These are phyloP conservation scores for Cactoblastis cactorum DNA, from an alignment of 2,888 invertebrate genomes.

Conservation along the genomic window DNA sequence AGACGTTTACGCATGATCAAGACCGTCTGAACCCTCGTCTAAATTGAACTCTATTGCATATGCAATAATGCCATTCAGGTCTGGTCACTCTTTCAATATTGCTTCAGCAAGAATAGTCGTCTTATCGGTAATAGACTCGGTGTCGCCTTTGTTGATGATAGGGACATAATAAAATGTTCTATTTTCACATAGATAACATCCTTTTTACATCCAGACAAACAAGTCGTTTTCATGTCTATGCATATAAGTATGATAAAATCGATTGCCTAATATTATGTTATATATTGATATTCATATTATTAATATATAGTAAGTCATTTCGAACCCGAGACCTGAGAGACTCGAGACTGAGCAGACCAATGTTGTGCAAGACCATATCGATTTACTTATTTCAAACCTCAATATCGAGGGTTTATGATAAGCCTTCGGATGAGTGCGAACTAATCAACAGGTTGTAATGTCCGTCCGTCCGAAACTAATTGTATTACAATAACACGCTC, in stretches of 20 bases:
- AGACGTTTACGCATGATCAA: slow-evolving; percentile 9
- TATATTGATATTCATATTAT: no score
- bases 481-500: slow-evolving; percentile 22
- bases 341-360: no score
- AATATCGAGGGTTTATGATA: no score
- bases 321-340: no score
- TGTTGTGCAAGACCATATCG: no score
- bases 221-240: neutral
- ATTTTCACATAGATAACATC: neutral
- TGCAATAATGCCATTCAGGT: neutral
- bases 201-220: neutral
- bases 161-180: neutral
- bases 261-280: neutral
- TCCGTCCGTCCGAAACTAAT: slow-evolving; percentile 16
- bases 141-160: neutral
- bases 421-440: neutral
- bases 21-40: neutral
- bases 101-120: neutral
- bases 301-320: no score
- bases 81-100: neutral
- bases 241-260: neutral
- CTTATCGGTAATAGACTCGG: slow-evolving; percentile 5
- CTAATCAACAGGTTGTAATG: neutral
- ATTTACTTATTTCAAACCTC: no score
- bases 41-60: neutral